phyloP scores from a whole-genome alignment of 64 coral and sea anemone species.

The Trachythela sp. region DNA sequence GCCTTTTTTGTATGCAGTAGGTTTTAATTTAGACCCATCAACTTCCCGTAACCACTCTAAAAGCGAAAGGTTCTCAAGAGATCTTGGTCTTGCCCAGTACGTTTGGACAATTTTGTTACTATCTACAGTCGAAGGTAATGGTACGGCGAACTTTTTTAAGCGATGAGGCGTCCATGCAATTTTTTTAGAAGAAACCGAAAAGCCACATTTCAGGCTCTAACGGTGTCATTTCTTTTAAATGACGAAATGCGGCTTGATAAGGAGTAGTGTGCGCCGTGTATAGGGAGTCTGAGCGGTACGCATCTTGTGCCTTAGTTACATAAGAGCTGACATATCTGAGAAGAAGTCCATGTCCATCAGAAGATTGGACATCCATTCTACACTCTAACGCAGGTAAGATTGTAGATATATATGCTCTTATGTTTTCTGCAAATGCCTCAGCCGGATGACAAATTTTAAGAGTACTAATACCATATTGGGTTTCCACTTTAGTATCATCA shows the following conservation, averaged over 20 bases:
- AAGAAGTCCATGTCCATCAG: background rate
- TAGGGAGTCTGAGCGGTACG: background rate
- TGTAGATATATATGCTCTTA: background rate
- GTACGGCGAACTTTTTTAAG: background rate
- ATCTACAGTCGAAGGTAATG: background rate
- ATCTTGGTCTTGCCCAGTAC: background rate
- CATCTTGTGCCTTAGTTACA: background rate
- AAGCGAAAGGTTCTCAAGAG: background rate
- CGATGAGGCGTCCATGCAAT: slow-evolving; percentile 5
- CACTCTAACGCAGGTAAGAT: background rate
- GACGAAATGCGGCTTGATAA: background rate
- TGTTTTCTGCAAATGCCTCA: background rate
- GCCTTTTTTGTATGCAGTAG: background rate
- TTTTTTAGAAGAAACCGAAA: background rate
- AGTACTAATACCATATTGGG: background rate
- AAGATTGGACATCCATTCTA: background rate
- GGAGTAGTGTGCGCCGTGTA: background rate
- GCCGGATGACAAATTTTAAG: background rate
- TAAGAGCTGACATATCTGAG: background rate
- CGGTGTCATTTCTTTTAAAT: background rate
- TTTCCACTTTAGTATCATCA: background rate
- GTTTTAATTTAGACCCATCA: background rate
- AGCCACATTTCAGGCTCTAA: background rate
- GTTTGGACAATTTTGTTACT: background rate
- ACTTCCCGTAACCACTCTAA: background rate